Evolutionary conservation across 53 echinoderm and acorn worm genomes (phyloP).

Genomic region (Glandiceps talaboti): DNA sequence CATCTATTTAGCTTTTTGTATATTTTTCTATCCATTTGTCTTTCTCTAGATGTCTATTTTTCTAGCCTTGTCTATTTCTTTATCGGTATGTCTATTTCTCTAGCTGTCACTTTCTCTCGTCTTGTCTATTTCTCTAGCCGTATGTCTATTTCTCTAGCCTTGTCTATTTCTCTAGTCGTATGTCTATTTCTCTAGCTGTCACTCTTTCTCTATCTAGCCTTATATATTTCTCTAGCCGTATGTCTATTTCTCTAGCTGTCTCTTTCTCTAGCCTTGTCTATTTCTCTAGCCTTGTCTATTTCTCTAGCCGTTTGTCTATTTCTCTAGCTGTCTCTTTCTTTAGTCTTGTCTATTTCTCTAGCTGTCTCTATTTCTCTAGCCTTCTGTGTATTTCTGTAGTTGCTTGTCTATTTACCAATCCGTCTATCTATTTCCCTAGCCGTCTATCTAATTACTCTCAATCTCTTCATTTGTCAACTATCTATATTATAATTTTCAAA

Average conservation of each 20-base stretch:
- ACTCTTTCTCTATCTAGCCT: no score
- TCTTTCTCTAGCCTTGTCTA: not conserved
- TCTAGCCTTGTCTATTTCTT: not conserved
- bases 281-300: not conserved
- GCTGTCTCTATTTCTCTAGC: no score
- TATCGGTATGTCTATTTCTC: not conserved
- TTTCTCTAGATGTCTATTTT: no score
- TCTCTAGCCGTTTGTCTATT: not conserved
- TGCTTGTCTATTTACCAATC: not conserved
- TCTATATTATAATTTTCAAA: not conserved
- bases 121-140: not conserved
- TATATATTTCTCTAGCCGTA: not conserved
- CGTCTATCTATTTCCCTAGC: not conserved
- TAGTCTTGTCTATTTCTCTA: no score
- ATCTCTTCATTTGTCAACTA: not conserved
- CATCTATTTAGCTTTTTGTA: no score
- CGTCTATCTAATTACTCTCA: not conserved
- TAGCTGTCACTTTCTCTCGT: not conserved
- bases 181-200: no score
- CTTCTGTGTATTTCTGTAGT: no score
- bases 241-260: not conserved
- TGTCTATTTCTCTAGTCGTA: no score
- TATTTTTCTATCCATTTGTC: no score
- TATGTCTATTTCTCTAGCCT: no score
- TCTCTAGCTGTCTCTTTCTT: not conserved